Conservation (phyloP, 2,888 invertebrate genomes). For the Sphinx pinastri region DNA sequence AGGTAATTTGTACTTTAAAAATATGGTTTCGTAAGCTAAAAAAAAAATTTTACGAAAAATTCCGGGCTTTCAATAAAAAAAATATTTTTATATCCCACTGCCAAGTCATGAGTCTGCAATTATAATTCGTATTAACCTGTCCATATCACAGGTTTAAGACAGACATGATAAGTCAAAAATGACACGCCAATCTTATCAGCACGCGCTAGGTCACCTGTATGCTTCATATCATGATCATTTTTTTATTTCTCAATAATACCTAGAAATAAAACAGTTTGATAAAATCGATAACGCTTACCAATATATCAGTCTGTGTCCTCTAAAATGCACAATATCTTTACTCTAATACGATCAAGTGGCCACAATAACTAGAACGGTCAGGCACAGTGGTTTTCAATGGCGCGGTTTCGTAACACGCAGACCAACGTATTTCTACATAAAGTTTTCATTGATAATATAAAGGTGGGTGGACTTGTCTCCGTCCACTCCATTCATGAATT, state of each 20-base stretch:
- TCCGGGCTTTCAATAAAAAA: too few relatives aligned
- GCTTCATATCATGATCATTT: conserved; percentile 9
- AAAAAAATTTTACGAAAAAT: too few relatives aligned
- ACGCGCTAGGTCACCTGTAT: conserved; percentile 10
- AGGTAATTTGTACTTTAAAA: too few relatives aligned
- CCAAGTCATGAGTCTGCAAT: not conserved
- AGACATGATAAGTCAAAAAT: conserved; percentile 3
- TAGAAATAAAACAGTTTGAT: not conserved
- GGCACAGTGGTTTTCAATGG: conserved; percentile 56
- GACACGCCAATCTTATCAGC: conserved; percentile 11
- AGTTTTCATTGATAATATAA: conserved; percentile 72
- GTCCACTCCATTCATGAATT: conserved; percentile 79
- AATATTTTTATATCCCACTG: not conserved
- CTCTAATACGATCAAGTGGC: conserved; percentile 28
- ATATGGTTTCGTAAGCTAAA: too few relatives aligned
- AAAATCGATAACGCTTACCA: not conserved
- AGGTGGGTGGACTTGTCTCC: conserved; percentile 70
- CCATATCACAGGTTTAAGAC: not conserved
- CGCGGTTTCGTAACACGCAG: conserved; percentile 64
- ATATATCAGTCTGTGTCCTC: conserved; percentile 3
- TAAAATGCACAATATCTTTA: not conserved
- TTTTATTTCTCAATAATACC: not conserved
- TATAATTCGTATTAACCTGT: not conserved
- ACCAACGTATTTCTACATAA: conserved; percentile 66
- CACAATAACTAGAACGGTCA: conserved; percentile 36